phyloP scores from a whole-genome alignment of 2,888 invertebrate genomes.

The Nephrotoma appendiculata region DNA sequence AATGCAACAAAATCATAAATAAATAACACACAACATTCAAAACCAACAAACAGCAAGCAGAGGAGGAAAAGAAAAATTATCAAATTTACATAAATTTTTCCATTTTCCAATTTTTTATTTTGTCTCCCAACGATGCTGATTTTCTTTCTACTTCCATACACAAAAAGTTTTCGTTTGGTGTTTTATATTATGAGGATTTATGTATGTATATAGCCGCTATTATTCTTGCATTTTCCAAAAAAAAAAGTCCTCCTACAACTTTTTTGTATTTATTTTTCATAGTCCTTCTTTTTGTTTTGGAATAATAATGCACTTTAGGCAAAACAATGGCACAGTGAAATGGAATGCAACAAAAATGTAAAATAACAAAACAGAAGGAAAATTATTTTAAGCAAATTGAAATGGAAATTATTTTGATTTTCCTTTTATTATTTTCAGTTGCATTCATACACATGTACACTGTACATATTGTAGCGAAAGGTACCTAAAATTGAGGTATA shows the following conservation, averaged over 20 bases:
- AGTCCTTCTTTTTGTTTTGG: background rate
- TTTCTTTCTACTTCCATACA: background rate
- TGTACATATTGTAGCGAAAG: background rate
- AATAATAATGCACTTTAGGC: background rate
- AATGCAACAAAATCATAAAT: background rate
- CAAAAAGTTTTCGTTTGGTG: background rate
- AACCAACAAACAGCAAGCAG: background rate
- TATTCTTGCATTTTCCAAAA: background rate
- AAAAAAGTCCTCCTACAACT: background rate
- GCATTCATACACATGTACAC: too few species aligned
- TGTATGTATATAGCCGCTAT: background rate
- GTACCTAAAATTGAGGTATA: background rate
- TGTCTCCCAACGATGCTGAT: background rate
- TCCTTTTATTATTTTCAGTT: background rate
- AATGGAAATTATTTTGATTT: background rate
- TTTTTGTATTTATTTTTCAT: background rate
- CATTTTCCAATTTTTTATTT: background rate
- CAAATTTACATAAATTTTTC: background rate
- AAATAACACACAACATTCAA: background rate
- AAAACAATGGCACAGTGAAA: background rate
- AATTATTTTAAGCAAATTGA: background rate
- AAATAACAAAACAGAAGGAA: background rate
- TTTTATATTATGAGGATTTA: background rate
- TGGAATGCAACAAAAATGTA: background rate
- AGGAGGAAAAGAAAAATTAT: background rate